Percentiles rank a stretch among this genome's conserved stretches.
Evolutionary conservation across 1,140 invertebrate genomes (phyloP).

Genomic region (Eurosta solidaginis): DNA sequence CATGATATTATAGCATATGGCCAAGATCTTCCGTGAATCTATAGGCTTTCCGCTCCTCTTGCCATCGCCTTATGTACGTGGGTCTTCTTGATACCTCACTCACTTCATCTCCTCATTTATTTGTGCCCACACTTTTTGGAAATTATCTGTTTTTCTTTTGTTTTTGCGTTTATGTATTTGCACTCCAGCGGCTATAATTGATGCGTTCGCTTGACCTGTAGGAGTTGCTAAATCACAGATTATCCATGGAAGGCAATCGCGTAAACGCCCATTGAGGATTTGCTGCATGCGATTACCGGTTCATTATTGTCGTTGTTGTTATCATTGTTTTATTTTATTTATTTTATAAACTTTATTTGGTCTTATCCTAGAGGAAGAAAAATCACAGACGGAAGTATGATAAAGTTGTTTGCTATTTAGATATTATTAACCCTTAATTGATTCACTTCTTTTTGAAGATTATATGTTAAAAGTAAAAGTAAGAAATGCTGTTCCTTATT

Average conservation of each 20-base stretch:
- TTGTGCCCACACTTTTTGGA: neutral
- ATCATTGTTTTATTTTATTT: neutral
- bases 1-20: neutral
- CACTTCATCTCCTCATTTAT: neutral
- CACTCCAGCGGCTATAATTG: conserved; percentile 21
- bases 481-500: too few relatives aligned
- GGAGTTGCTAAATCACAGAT: conserved; percentile 33
- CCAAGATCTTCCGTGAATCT: neutral
- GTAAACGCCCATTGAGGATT: conserved; percentile 18
- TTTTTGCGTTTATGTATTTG: neutral
- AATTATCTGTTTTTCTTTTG: neutral
- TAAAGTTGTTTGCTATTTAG: too few relatives aligned
- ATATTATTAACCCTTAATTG: neutral
- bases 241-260: conserved; percentile 31
- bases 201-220: conserved; percentile 32
- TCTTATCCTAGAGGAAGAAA: neutral
- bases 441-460: too few relatives aligned
- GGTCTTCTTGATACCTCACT: neutral
- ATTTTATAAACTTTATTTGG: neutral
- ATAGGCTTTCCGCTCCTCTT: too few relatives aligned
- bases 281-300: conserved; percentile 7
- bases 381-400: neutral
- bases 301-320: neutral
- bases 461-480: too few relatives aligned
- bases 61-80: neutral